phyloP scores from a whole-genome alignment of 2,797 vertebrate species.

The Oreonectes daqikongensis region DNA sequence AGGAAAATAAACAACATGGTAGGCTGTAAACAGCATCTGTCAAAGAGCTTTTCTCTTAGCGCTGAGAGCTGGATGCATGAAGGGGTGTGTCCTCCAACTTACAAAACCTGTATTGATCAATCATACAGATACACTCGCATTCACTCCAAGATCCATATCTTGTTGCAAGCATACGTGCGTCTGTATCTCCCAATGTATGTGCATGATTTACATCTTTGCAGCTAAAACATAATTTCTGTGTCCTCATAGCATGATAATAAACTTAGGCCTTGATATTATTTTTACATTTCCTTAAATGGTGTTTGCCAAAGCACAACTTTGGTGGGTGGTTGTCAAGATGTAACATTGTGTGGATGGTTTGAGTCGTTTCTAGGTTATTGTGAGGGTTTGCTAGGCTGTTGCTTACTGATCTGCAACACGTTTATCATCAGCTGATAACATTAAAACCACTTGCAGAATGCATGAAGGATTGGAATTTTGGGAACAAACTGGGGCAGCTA shows the following conservation, averaged over 20 bases:
- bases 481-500: conserved; percentile 1
- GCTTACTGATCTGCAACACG: background rate
- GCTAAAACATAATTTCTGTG: background rate
- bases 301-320: background rate
- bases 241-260: background rate
- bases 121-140: background rate
- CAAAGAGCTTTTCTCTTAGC: conserved; percentile 31
- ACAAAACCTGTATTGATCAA: conserved; percentile 33
- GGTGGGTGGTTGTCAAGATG: background rate
- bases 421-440: background rate
- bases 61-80: conserved; percentile 18
- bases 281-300: background rate
- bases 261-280: background rate
- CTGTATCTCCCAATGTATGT: background rate
- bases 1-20: conserved; percentile 46
- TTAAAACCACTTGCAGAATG: background rate
- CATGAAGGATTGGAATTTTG: background rate
- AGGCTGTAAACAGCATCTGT: conserved; percentile 53
- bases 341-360: background rate
- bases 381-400: background rate
- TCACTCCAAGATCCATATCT: background rate
- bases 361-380: background rate
- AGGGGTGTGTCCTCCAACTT: conserved; percentile 16
- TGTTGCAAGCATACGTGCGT: conserved; percentile 7
- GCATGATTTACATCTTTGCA: background rate